A percentile compares a stretch with the other conserved stretches of the same genome.
These are phyloP conservation scores for Rhopalosiphum maidis DNA, from an alignment of 1,140 invertebrate genomes.

Conservation along the genomic window DNA sequence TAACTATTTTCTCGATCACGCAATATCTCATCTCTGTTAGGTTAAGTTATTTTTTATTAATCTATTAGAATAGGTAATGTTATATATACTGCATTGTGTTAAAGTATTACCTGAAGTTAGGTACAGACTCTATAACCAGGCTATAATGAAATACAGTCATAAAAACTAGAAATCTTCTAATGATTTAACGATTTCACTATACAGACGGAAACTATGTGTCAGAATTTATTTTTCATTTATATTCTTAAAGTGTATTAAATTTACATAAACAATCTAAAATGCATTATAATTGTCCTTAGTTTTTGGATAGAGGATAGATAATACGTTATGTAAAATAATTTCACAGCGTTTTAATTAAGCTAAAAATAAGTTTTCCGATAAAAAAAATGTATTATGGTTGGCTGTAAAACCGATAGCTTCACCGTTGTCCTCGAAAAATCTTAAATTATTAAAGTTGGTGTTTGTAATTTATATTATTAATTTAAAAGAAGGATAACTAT, in stretches of 20 bases:
- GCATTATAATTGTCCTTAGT: not conserved
- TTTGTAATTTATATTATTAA: not conserved
- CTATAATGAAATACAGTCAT: not conserved
- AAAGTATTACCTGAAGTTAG: not conserved
- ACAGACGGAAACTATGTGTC: not conserved
- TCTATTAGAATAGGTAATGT: not conserved
- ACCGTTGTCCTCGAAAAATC: not conserved
- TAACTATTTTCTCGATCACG: not conserved
- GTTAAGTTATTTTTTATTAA: constrained; percentile 22
- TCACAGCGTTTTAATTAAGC: not conserved
- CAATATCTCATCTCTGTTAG: not conserved
- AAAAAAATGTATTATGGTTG: not conserved
- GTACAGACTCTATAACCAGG: no score
- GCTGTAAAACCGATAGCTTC: not conserved
- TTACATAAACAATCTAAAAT: not conserved
- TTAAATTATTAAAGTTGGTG: not conserved
- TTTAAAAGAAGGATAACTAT: not conserved
- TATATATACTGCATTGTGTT: not conserved
- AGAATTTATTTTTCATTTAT: not conserved
- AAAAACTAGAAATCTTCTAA: not conserved
- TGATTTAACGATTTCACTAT: not conserved
- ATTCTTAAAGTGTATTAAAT: not conserved
- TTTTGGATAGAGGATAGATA: not conserved
- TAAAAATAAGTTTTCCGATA: not conserved
- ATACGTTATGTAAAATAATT: not conserved